Conservation (phyloP, 2,797 vertebrate genomes). For the Phalanger gymnotis region DNA sequence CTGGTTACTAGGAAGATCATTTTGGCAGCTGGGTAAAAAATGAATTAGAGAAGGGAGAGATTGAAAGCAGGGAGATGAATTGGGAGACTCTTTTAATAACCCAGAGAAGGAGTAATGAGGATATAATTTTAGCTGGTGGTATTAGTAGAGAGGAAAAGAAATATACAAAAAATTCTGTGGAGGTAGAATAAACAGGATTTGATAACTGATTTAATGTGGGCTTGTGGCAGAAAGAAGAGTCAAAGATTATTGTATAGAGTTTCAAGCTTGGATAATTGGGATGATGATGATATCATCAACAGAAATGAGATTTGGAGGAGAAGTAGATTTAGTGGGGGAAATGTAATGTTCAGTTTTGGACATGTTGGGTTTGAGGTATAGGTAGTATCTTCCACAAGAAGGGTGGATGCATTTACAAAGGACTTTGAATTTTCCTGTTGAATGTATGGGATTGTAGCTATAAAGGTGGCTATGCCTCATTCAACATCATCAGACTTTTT, state of each 20-base stretch:
- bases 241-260: background rate
- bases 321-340: background rate
- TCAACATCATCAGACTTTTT: background rate
- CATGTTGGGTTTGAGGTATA: background rate
- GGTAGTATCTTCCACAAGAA: conserved; percentile 9
- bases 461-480: background rate
- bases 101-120: background rate
- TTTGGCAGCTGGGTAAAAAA: background rate
- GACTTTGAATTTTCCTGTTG: conserved; percentile 29
- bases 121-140: background rate
- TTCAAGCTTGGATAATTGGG: background rate
- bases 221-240: background rate
- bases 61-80: background rate
- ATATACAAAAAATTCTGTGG: background rate
- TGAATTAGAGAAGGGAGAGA: background rate
- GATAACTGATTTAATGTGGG: background rate
- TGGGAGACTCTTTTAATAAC: background rate
- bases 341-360: background rate
- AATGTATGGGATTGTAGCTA: background rate
- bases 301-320: background rate
- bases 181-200: background rate
- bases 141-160: background rate
- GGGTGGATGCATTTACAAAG: background rate
- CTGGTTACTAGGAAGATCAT: background rate
- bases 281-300: background rate